Percentiles rank a stretch among this genome's conserved stretches.
phyloP scores from a whole-genome alignment of 2,888 invertebrate species.

The Mythimna vitellina region DNA sequence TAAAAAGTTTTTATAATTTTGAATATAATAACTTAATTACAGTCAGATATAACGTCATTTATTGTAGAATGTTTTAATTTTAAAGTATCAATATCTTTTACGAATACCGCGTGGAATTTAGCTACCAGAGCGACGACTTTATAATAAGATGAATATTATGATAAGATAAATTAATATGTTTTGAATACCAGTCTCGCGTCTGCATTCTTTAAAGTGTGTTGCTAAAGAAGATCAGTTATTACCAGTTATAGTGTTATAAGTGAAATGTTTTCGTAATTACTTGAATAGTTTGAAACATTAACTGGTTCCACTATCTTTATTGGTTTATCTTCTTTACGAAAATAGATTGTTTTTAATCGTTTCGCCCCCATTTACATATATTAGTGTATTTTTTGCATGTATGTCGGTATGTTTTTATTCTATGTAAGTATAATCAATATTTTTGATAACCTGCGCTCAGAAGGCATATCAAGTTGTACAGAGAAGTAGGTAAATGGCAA shows the following conservation, averaged over 20 bases:
- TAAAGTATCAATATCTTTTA: constrained; percentile 32
- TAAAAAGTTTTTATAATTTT: neutral
- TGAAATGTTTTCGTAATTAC: constrained; percentile 37
- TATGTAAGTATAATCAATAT: neutral
- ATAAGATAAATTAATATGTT: constrained; percentile 46
- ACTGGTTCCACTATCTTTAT: constrained; percentile 36
- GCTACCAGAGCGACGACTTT: constrained; percentile 34
- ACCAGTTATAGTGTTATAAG: constrained; percentile 13
- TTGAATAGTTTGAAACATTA: constrained; percentile 28
- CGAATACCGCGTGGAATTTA: constrained; percentile 40
- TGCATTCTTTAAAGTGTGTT: constrained; percentile 35
- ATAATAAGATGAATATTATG: constrained; percentile 44
- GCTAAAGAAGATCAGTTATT: constrained; percentile 6
- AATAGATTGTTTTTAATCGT: constrained; percentile 1
- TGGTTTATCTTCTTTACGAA: constrained; percentile 13
- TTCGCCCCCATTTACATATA: neutral
- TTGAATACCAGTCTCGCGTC: constrained; percentile 34
- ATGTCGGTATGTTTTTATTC: neutral
- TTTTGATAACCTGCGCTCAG: neutral
- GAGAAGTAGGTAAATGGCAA: neutral
- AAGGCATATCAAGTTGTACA: neutral
- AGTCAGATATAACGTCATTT: constrained; percentile 7
- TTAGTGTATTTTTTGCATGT: neutral
- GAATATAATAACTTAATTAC: neutral
- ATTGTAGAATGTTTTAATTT: constrained; percentile 23